A percentile compares a stretch with the other conserved stretches of the same genome.
Evolutionary conservation across 2,113 vertebrate genomes (phyloP).

Genomic region (Sardina pilchardus): DNA sequence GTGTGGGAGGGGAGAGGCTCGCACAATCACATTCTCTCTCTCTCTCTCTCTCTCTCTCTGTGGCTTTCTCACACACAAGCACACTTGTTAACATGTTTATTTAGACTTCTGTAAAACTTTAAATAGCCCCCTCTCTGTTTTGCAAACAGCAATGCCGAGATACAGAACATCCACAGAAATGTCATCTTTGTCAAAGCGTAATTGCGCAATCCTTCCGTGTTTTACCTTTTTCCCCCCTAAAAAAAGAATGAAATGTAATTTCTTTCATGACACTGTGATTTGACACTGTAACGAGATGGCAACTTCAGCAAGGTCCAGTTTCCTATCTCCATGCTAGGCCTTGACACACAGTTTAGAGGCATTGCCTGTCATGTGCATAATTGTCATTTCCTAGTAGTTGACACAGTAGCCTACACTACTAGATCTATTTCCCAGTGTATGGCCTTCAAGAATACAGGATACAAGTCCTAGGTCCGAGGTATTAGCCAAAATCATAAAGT

Average conservation of each 20-base stretch:
- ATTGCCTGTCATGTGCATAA: not conserved
- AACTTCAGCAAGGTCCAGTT: too few species aligned
- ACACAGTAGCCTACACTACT: not conserved
- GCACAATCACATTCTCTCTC: slow-evolving; percentile 1
- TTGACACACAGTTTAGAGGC: not conserved
- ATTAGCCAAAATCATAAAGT: slow-evolving; percentile 6
- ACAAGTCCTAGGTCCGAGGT: not conserved
- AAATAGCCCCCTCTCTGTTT: slow-evolving; percentile 1
- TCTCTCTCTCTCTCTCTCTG: not conserved
- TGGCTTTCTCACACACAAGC: not conserved
- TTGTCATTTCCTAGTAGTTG: not conserved
- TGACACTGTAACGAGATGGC: not conserved
- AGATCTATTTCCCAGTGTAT: too few species aligned
- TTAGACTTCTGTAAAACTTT: slow-evolving; percentile 8
- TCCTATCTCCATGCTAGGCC: too few species aligned
- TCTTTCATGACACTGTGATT: not conserved
- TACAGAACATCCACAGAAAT: not conserved
- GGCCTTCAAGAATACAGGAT: too few species aligned
- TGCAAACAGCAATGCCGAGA: not conserved
- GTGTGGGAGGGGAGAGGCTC: slow-evolving; percentile 42
- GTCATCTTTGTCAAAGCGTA: not conserved
- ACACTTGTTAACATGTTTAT: slow-evolving; percentile 20
- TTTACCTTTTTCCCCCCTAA: not conserved
- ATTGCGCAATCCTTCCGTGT: not conserved
- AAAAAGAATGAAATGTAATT: not conserved